Evolutionary conservation across 2,888 invertebrate species (phyloP), one percentile per base, ranked within the genome.

Genomic region (Oscheius sp.): DNA sequence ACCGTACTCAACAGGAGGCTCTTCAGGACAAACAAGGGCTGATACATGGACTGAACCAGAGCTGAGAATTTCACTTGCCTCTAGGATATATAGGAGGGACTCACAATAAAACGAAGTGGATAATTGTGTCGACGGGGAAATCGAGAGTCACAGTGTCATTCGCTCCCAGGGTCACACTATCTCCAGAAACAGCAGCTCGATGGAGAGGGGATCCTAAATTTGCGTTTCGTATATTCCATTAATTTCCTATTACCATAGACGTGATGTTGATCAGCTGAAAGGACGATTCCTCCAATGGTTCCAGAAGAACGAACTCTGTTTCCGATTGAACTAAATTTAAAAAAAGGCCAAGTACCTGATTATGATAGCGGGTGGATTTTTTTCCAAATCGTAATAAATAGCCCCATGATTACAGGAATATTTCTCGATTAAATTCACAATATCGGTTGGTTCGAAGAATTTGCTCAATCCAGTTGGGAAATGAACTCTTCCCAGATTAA

Each of bases 111-210:
- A n/a, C 25, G 27, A 61, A 61, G 10, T 27, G 17, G 8, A 61
- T 45, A 45, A 45, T 31, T 29, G 15, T 29, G 15, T 23, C 45
- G 8, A 42, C 6, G 2, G 46, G 1, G n/a, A 45, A 45, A 27
- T 61, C 61, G 12, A 61, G 29, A 1, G 61, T 61, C 5, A 61
- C n/a, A 1, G 61, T 61, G 27, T 45, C 45, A 27, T 61, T 61
- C 1, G 29, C 29, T 27, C 29, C 45, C 3, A 61, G 45, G 20
- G 15, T 29, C 5, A 61, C 27, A 29, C 45, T n/a, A 17, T 45
- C 45, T 1, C 45, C 45, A 27, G 25, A 8, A 17, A 31, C 25
- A 27, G 61, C 45, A 8, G 46, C 25, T 45, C 61, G 25, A 20
- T 61, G 61, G 2, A 61, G 27, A 29, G 17, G 25, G 1, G 61